Conservation (phyloP, 30 jellyfish, hydroid and myxozoan species). For the Aurelia sp. region DNA sequence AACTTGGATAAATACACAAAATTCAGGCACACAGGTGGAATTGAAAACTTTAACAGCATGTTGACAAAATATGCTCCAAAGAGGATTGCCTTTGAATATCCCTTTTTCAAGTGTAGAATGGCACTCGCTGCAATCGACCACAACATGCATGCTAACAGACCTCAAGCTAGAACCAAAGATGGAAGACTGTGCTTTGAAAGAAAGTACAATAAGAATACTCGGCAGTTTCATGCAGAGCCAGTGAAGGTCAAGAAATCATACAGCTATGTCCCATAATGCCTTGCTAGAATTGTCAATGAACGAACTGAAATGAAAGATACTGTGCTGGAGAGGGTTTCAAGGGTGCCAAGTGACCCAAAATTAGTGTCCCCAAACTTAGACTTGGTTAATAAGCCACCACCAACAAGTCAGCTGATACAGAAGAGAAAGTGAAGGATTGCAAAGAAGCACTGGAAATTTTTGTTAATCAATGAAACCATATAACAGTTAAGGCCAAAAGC, state of each 20-base stretch:
- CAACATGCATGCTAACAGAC: conserved; percentile 37
- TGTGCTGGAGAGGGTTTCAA: conserved; percentile 13
- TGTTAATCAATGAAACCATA: too few species aligned
- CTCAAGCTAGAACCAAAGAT: conserved; percentile 20
- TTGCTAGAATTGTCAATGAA: conserved; percentile 23
- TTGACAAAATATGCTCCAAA: conserved; percentile 52
- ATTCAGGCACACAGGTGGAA: conserved; percentile 43
- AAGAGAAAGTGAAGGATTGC: not conserved
- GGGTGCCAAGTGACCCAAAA: conserved; percentile 31
- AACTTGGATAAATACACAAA: conserved; percentile 24
- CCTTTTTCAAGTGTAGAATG: conserved; percentile 18
- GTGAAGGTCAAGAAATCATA: conserved; percentile 22
- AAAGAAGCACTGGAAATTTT: not conserved
- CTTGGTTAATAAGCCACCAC: conserved; percentile 7
- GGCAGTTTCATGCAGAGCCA: conserved; percentile 43
- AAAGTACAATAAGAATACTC: conserved; percentile 23
- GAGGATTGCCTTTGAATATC: conserved; percentile 43
- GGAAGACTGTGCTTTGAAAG: conserved; percentile 24
- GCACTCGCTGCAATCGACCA: conserved; percentile 57
- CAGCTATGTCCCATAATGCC: conserved; percentile 14
- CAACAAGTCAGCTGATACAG: not conserved
- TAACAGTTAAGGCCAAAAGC: too few species aligned
- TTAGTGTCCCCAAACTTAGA: conserved; percentile 2
- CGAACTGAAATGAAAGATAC: not conserved
- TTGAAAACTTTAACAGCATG: conserved; percentile 53